A percentile compares a stretch with the other conserved stretches of the same genome.
Evolutionary conservation across 2,888 invertebrate genomes (phyloP).

Genomic region (Hemistola chrysoprasaria): DNA sequence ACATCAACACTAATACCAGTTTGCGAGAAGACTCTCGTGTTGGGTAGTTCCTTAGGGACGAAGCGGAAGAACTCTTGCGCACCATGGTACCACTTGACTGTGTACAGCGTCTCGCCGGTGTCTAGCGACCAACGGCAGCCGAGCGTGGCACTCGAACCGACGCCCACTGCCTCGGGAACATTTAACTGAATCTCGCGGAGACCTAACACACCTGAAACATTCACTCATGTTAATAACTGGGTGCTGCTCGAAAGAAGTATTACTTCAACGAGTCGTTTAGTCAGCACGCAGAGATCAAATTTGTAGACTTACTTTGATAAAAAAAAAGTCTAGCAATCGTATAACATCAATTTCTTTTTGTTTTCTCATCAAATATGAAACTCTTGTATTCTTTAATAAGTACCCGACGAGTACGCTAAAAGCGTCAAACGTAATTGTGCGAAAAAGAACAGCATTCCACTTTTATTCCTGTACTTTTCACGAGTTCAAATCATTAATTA

Average conservation of each 20-base stretch:
- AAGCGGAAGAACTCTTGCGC: conserved; percentile 89
- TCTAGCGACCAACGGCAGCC: conserved; percentile 88
- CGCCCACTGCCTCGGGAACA: conserved; percentile 87
- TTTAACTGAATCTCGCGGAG: conserved; percentile 86
- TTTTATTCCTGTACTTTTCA: conserved; percentile 37
- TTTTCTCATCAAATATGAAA: too few species aligned
- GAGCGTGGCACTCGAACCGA: conserved; percentile 87
- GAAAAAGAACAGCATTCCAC: conserved; percentile 32
- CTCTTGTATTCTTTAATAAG: too few species aligned
- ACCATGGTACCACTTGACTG: conserved; percentile 92
- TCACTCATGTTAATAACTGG: too few species aligned
- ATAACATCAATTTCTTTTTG: too few species aligned
- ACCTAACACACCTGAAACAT: conserved; percentile 78
- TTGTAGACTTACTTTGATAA: too few species aligned
- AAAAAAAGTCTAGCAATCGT: too few species aligned
- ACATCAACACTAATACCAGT: conserved; percentile 87
- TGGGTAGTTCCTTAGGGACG: conserved; percentile 91
- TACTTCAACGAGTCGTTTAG: too few species aligned
- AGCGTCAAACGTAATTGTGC: conserved; percentile 14
- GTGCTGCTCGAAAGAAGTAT: too few species aligned
- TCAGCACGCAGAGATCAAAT: too few species aligned
- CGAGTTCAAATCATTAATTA: conserved; percentile 43
- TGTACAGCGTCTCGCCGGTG: conserved; percentile 86
- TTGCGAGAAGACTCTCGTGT: conserved; percentile 87
- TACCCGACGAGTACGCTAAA: neutral